phyloP scores from a whole-genome alignment of 2,113 vertebrate genomes.

The Onychostoma macrolepis region DNA sequence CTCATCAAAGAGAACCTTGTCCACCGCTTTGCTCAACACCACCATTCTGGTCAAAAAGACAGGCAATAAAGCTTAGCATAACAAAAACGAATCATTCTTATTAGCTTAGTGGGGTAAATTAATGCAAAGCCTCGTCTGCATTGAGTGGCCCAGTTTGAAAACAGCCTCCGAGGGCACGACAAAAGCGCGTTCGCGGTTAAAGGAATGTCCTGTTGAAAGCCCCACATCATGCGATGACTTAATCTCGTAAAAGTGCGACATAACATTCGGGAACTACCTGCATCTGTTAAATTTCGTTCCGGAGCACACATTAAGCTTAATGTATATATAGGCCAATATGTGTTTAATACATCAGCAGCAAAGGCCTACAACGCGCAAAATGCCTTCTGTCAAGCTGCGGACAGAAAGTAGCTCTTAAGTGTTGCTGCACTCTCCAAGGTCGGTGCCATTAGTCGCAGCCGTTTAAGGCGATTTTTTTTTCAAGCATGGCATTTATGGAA shows the following conservation, averaged over 20 bases:
- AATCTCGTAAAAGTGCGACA: conserved; percentile 84
- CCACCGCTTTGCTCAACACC: conserved; percentile 96
- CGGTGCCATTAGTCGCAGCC: conserved; percentile 75
- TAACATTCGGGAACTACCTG: conserved; percentile 59
- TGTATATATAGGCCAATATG: conserved; percentile 79
- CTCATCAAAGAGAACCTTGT: conserved; percentile 99
- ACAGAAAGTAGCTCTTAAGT: conserved; percentile 70
- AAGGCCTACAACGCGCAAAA: conserved; percentile 49
- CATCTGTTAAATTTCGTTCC: conserved; percentile 55
- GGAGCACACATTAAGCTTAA: conserved; percentile 70
- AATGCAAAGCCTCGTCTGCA: conserved; percentile 94
- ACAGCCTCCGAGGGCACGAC: conserved; percentile 86
- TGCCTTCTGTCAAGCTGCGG: conserved; percentile 62
- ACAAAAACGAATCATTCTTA: conserved; percentile 99
- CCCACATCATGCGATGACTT: conserved; percentile 85
- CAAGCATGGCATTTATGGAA: conserved; percentile 80
- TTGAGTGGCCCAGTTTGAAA: conserved; percentile 93
- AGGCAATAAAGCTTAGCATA: conserved; percentile 99
- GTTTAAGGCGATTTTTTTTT: conserved; percentile 77
- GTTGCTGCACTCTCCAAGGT: conserved; percentile 74
- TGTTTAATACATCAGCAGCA: conserved; percentile 66
- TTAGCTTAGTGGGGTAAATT: conserved; percentile 99
- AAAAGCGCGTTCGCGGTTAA: conserved; percentile 85
- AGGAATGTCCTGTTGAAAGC: conserved; percentile 87
- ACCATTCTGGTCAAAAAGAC: conserved; percentile 99